phyloP scores from a whole-genome alignment of 1,140 invertebrate genomes.

The Zaprionus ghesquierei region DNA sequence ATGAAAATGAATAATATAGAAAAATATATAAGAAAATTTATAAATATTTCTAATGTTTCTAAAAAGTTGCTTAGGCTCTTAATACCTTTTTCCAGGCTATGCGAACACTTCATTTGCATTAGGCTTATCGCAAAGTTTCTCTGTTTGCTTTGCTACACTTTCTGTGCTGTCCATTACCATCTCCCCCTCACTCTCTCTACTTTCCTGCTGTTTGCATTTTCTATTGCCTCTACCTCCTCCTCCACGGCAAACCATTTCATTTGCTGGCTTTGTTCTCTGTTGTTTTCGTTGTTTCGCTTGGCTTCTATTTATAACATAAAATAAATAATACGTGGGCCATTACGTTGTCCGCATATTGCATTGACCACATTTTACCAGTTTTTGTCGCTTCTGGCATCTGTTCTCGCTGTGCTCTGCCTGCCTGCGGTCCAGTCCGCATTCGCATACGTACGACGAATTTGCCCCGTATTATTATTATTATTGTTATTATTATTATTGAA shows the following conservation, averaged over 20 bases:
- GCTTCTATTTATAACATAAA: constrained; percentile 41
- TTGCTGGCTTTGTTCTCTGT: neutral
- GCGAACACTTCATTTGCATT: constrained; percentile 31
- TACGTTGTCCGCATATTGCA: constrained; percentile 42
- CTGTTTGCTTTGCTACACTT: constrained; percentile 12
- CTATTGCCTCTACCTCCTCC: neutral
- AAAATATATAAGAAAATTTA: neutral
- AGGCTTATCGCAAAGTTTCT: constrained; percentile 28
- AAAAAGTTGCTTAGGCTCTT: neutral
- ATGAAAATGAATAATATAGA: neutral
- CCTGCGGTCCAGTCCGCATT: neutral
- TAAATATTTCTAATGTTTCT: neutral
- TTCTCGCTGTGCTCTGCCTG: neutral
- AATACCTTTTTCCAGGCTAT: neutral
- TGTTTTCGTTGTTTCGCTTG: constrained; percentile 12
- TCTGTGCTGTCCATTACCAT: neutral
- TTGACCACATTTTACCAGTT: constrained; percentile 44
- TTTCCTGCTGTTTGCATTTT: neutral
- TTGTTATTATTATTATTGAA: constrained; percentile 26
- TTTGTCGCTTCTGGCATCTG: constrained; percentile 38
- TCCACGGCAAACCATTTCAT: constrained; percentile 10
- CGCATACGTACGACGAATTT: neutral
- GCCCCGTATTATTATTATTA: too few species aligned
- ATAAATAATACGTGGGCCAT: constrained; percentile 46
- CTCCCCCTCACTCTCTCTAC: constrained; percentile 3